These are phyloP conservation scores for Polydrusus pterygomalis DNA, from an alignment of 2,888 invertebrate genomes.

Conservation along the genomic window DNA sequence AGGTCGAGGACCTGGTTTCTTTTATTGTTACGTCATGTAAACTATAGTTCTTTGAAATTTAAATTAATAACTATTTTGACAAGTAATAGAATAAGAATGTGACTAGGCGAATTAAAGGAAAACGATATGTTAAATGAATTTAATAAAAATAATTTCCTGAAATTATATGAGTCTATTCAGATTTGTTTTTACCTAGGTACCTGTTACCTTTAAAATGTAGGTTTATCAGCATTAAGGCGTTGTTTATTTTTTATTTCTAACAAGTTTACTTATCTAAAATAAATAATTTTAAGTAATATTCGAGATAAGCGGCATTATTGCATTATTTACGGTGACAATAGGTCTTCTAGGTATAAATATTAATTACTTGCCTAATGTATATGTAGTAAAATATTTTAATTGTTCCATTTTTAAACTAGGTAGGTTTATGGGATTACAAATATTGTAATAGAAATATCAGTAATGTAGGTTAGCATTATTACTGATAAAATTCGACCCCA, in stretches of 20 bases:
- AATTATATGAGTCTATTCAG: neutral
- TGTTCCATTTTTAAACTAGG: constrained; percentile 12
- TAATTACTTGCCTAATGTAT: neutral
- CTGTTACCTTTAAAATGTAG: constrained; percentile 25
- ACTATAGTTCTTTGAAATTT: no score
- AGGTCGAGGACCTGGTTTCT: no score
- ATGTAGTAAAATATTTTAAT: constrained; percentile 5
- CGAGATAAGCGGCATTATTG: constrained; percentile 29
- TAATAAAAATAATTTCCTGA: neutral
- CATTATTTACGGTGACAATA: constrained; percentile 16
- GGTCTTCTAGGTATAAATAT: constrained; percentile 3
- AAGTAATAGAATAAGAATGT: no score
- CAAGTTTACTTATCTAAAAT: constrained; percentile 44
- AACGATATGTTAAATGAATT: no score
- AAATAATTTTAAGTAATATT: constrained; percentile 44
- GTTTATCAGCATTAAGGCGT: constrained; percentile 15
- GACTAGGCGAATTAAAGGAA: no score
- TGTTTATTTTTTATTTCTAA: constrained; percentile 42
- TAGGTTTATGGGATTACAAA: constrained; percentile 17
- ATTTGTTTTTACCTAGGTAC: neutral
- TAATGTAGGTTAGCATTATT: neutral
- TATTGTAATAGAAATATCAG: neutral
- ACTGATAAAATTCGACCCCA: no score
- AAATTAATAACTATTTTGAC: no score
- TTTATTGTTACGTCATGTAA: no score